Percentiles rank a stretch among this genome's conserved stretches.
phyloP scores from a whole-genome alignment of 2,113 vertebrate species.

The Rhinolophus sinicus region DNA sequence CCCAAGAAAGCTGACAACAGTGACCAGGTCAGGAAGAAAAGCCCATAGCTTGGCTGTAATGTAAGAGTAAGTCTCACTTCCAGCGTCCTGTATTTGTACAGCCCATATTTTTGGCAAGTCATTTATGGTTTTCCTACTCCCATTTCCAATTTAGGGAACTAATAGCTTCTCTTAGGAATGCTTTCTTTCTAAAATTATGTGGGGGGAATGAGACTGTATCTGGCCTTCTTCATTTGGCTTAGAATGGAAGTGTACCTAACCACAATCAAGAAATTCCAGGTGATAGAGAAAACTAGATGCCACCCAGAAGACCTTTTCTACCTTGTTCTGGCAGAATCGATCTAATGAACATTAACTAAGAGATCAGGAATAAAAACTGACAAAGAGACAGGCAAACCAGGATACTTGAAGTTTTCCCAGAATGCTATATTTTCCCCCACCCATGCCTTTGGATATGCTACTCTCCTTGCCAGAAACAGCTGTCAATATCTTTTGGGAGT shows the following conservation, averaged over 20 bases:
- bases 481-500: background rate
- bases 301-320: background rate
- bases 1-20: conserved; percentile 31
- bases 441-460: background rate
- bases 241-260: background rate
- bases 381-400: background rate
- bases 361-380: background rate
- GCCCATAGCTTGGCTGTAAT: background rate
- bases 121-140: conserved; percentile 20
- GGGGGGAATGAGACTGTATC: background rate
- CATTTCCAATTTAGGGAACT: conserved; percentile 46
- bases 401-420: background rate
- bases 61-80: background rate
- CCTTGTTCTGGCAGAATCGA: background rate
- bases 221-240: background rate
- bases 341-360: background rate
- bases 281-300: background rate
- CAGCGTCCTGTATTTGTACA: background rate
- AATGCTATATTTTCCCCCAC: background rate
- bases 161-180: conserved; percentile 27
- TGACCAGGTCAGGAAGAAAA: background rate
- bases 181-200: conserved; percentile 49
- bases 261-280: background rate
- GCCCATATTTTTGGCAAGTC: conserved; percentile 39
- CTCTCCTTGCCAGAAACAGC: background rate